Evolutionary conservation across 2,797 vertebrate species (phyloP), one percentile per base, ranked within the genome.

Genomic region (Cygnus olor): DNA sequence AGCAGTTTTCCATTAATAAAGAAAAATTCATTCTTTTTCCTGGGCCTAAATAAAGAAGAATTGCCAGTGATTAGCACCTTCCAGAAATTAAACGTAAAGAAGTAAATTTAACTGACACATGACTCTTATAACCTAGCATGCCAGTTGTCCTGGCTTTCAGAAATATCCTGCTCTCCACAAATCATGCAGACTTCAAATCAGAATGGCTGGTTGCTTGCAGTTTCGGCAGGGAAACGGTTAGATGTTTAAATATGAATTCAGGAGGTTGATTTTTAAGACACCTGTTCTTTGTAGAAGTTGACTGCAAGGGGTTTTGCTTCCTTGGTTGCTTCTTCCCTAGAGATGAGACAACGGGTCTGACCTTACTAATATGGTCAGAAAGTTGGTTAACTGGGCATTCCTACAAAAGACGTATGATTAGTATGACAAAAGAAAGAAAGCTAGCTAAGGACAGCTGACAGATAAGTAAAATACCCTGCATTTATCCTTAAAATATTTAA

Each of bases 401-500:
- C 40, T 27, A 69, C 6, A 80, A 64, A 78, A 38, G 5, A 36
- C 15, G 20, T 70, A 44, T 1, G 44, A 76, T 53, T 70, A 85
- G 28, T 17, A 58, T 0, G 2, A 60, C 18, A 80, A 89, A 66
- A 2, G 17, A 83, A 85, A 88, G 15, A 88, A 12, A 93, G 69
- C 19, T 45, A 90, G 42, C 58, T 80, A 91, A 80, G 16, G 56
- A 34, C 51, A 88, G 21, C 4, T 72, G 66, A 84, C 45, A 40
- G 20, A 24, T 77, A 63, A 61, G 32, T 40, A 56, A 61, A 80
- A 87, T 14, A 54, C 15, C 12, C 34, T 80, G 34, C 56, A 72
- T 79, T 88, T 85, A 80, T 73, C 45, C 54, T 73, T 64, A 94
- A 85, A 85, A 80, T 54, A 79, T 47, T 73, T 25, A 69, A 95